Conservation (phyloP, 2,888 invertebrate genomes). For the Melinaea marsaeus region DNA sequence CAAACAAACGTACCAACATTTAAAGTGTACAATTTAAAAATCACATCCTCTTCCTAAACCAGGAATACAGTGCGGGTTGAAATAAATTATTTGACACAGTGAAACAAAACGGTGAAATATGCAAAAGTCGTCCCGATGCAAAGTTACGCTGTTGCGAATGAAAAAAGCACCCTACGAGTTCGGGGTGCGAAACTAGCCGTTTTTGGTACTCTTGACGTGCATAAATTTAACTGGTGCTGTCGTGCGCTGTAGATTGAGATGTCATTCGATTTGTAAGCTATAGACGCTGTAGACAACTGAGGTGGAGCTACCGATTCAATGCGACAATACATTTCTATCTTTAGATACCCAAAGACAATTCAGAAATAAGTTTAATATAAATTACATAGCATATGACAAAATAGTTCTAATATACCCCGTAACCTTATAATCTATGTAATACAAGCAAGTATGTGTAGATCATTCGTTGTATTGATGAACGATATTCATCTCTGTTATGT, state of each 20-base stretch:
- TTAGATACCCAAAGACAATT: too few species aligned
- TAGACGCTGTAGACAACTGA: slow-evolving; percentile 14
- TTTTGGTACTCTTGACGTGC: slow-evolving; percentile 37
- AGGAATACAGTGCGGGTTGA: slow-evolving; percentile 31
- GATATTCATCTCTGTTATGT: too few species aligned
- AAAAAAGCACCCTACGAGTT: slow-evolving; percentile 36
- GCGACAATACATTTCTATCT: background rate
- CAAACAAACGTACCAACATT: background rate
- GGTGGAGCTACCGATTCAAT: slow-evolving; percentile 1
- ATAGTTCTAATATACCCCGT: too few species aligned
- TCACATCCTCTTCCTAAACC: slow-evolving; percentile 31
- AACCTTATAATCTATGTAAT: too few species aligned
- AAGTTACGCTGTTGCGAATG: slow-evolving; percentile 36
- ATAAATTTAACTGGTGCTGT: slow-evolving; percentile 39
- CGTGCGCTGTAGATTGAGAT: slow-evolving; percentile 46
- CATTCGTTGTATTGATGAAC: too few species aligned
- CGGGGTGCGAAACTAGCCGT: slow-evolving; percentile 33
- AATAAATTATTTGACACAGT: slow-evolving; percentile 37
- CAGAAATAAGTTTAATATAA: too few species aligned
- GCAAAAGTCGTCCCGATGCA: slow-evolving; percentile 37
- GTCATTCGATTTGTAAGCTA: slow-evolving; percentile 45
- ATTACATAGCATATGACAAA: too few species aligned
- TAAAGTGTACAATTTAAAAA: slow-evolving; percentile 20
- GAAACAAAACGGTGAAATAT: slow-evolving; percentile 37
- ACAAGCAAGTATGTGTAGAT: too few species aligned